Evolutionary conservation across 2,888 invertebrate genomes (phyloP).

Genomic region (Villa cingulata): DNA sequence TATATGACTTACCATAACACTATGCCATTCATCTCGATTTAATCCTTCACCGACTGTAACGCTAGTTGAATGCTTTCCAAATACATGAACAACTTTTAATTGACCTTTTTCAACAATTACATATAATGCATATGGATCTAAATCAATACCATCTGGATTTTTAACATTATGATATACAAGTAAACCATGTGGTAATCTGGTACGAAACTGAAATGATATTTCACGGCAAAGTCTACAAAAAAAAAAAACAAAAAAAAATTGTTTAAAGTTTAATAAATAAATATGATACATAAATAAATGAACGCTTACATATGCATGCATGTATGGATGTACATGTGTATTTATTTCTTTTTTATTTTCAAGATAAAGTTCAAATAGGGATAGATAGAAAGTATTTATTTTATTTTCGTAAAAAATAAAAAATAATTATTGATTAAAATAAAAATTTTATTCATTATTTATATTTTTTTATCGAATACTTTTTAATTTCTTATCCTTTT

Average conservation of each 20-base stretch:
- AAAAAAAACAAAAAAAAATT: background rate
- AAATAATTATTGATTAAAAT: too few species aligned
- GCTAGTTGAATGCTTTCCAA: conserved; percentile 69
- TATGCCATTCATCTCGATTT: conserved; percentile 83
- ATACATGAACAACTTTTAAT: conserved; percentile 81
- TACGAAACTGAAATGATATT: conserved; percentile 79
- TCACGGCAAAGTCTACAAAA: conserved; percentile 61
- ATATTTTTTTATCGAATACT: too few species aligned
- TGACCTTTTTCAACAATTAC: conserved; percentile 86
- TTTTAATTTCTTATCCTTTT: too few species aligned
- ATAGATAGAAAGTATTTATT: too few species aligned
- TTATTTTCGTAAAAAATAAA: too few species aligned
- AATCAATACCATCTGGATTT: conserved; percentile 60
- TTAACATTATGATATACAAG: conserved; percentile 84
- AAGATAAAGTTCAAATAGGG: too few species aligned
- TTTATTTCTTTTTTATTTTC: too few species aligned
- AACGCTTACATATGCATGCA: too few species aligned
- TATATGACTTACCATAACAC: conserved; percentile 50
- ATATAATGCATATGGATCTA: conserved; percentile 80
- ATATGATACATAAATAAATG: too few species aligned
- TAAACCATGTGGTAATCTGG: conserved; percentile 73
- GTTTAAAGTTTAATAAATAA: background rate
- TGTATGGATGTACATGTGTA: too few species aligned
- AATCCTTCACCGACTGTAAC: conserved; percentile 77
- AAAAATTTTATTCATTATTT: too few species aligned